These are phyloP conservation scores for Neuroterus valhalla DNA, from an alignment of 1,140 invertebrate species.

Conservation along the genomic window DNA sequence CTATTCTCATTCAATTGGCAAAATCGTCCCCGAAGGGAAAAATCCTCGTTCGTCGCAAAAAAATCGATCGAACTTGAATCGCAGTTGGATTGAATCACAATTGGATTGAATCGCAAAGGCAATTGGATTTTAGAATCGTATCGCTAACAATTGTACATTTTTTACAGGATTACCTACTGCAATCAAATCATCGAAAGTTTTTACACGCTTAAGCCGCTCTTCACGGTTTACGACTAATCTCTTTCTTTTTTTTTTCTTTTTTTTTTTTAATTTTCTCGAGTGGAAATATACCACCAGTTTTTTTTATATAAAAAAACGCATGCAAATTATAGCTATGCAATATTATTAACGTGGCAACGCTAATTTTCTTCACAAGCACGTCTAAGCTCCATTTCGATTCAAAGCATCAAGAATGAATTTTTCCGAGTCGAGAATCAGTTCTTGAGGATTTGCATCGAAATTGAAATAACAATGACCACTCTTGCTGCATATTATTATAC, in stretches of 20 bases:
- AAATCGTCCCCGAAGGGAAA: neutral
- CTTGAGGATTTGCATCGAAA: conserved; percentile 2
- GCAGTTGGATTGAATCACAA: too few species aligned
- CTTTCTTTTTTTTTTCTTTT: conserved; percentile 34
- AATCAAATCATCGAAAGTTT: conserved; percentile 25
- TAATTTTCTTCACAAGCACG: neutral
- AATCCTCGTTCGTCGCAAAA: neutral
- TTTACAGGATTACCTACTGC: conserved; percentile 27
- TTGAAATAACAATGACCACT: conserved; percentile 27
- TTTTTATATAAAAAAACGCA: conserved; percentile 17
- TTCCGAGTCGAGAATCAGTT: neutral
- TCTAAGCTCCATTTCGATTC: neutral
- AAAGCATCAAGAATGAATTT: neutral
- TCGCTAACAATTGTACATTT: conserved; percentile 14
- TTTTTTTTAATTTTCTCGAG: conserved; percentile 33
- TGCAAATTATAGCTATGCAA: conserved; percentile 27
- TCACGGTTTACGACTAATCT: conserved; percentile 34
- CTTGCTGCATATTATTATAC: conserved; percentile 18
- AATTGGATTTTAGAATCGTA: conserved; percentile 2
- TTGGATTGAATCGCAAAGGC: too few species aligned
- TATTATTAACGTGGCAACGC: conserved; percentile 24
- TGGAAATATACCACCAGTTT: too few species aligned
- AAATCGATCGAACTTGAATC: conserved; percentile 9
- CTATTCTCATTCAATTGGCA: neutral
- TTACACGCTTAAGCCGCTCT: conserved; percentile 6